Conservation (phyloP, 2,797 vertebrate species). For the Characodon lateralis region DNA sequence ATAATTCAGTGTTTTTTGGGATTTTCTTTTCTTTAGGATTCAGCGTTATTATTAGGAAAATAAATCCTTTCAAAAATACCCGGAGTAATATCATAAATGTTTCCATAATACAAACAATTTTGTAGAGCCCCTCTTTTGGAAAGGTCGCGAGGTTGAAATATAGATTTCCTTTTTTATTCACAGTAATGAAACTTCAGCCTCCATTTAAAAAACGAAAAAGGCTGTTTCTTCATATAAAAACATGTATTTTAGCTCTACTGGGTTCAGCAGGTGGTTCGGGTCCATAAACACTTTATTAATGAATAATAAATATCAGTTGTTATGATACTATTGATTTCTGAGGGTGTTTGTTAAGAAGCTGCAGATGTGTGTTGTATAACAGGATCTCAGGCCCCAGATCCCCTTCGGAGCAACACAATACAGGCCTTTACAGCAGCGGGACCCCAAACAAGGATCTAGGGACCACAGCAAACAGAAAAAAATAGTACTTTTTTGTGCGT, state of each 20-base stretch:
- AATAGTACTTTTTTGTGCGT: not conserved
- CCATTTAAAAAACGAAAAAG: not conserved
- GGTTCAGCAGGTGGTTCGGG: slow-evolving; percentile 75
- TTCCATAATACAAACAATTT: not conserved
- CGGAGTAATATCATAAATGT: not conserved
- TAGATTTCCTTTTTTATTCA: not conserved
- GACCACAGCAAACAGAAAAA: not conserved
- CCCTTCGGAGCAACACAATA: slow-evolving; percentile 43
- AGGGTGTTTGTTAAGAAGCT: slow-evolving; percentile 79
- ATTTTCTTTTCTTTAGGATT: not conserved
- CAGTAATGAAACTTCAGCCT: not conserved
- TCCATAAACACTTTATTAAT: slow-evolving; percentile 78
- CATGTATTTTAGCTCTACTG: not conserved
- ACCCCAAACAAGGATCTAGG: not conserved
- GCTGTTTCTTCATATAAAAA: not conserved
- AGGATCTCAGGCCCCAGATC: slow-evolving; percentile 30
- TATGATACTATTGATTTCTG: slow-evolving; percentile 85
- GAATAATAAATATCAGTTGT: slow-evolving; percentile 84
- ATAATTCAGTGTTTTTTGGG: too few relatives aligned
- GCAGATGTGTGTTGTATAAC: slow-evolving; percentile 73
- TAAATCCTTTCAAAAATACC: not conserved
- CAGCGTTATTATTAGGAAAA: not conserved
- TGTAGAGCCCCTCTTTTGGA: not conserved
- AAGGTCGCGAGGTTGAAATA: not conserved
- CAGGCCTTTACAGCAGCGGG: slow-evolving; percentile 19